Conservation (phyloP, 64 coral and sea anemone genomes). For the Montipora capricornis region DNA sequence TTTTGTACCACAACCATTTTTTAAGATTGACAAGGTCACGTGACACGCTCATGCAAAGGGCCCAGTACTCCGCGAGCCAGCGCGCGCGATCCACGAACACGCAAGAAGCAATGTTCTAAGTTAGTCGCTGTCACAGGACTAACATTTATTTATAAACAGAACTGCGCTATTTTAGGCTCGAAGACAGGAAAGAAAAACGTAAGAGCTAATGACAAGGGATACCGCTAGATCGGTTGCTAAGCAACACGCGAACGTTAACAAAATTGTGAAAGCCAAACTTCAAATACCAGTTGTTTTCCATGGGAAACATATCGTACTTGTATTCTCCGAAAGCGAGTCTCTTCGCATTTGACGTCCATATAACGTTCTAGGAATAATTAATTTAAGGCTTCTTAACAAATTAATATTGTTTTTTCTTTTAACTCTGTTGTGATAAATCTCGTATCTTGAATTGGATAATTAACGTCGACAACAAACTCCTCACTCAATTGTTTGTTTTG, state of each 20-base stretch:
- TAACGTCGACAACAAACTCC: neutral
- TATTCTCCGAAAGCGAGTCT: neutral
- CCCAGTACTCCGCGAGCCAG: too few relatives aligned
- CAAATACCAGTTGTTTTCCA: neutral
- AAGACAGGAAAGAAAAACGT: too few relatives aligned
- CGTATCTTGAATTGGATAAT: neutral
- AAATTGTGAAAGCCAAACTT: neutral
- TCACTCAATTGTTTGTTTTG: neutral
- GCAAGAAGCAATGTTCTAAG: too few relatives aligned
- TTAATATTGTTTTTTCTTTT: neutral
- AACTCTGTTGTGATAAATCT: neutral
- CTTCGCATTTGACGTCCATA: neutral
- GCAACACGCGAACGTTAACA: neutral
- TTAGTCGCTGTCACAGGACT: neutral
- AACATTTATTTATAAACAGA: neutral
- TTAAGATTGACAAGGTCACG: too few relatives aligned
- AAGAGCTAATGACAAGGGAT: too few relatives aligned
- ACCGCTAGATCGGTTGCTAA: neutral
- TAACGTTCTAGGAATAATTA: neutral
- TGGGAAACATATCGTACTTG: neutral
- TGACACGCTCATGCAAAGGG: too few relatives aligned
- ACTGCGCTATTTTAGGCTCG: neutral
- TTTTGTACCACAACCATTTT: too few relatives aligned
- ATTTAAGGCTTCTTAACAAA: neutral
- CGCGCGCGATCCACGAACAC: too few relatives aligned